Evolutionary conservation across 2,113 vertebrate species (phyloP), one percentile per base, ranked within the genome.

Genomic region (Triplophysa rosa): DNA sequence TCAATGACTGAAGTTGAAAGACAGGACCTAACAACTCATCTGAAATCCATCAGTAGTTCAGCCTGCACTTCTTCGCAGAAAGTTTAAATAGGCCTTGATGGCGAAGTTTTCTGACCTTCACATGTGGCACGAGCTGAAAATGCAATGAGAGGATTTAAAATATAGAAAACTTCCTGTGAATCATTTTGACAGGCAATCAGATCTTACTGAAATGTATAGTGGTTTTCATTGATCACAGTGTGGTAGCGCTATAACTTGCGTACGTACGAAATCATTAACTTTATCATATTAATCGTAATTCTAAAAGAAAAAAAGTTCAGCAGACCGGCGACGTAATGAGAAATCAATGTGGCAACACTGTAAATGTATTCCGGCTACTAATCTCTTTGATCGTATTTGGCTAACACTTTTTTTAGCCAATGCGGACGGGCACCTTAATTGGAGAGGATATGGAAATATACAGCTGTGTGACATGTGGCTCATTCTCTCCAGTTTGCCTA

Each of bases 11-110:
- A 82, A 74, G 64, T 21, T 61, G 45, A 65, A 78, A 40, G 19
- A 78, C 67, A 49, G 16, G 62, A 61, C 26, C 79, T 71, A 81
- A 74, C 40, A 73, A 65, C 75, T 78, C 21, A 59, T 69, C 74
- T 68, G 45, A 26, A 47, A 26, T 64, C 66, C 24, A 29, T 69
- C 45, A 77, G 74, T 52, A 77, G 19, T 77, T 77, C 24, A 21
- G 19, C 54, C 73, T 26, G 45, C 62, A 49, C 47, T 66, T 65
- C 61, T 77, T 77, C 47, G 11, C 45, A 23, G 11, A 47, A 77
- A 77, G 74, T 77, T 77, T 64, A 47, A 24, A 77, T 54, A 14
- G 72, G 24, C 64, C 73, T 49, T 13, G 21, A 33, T 76, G 24
- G 62, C 21, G 26, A 54, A 77, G 74, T 77, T 77, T 77, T 52